Conservation (phyloP, 2,888 invertebrate species). For the Orchesella flavescens region DNA sequence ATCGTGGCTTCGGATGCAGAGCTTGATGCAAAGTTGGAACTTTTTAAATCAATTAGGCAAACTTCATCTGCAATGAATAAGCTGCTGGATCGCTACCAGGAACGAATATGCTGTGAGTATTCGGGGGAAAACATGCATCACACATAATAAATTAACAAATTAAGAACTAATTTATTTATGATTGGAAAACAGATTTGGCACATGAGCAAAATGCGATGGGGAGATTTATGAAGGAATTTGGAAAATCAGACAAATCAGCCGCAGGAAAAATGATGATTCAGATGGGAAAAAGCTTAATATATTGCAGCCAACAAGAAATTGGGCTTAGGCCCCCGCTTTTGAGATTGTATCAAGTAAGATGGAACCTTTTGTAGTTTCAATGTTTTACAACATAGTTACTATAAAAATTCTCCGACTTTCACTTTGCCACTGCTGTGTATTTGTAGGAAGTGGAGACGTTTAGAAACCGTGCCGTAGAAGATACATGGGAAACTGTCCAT, state of each 20-base stretch:
- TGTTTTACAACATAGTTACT: background rate
- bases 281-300: slow-evolving; percentile 90
- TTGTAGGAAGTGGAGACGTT: slow-evolving; percentile 91
- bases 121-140: slow-evolving; percentile 54
- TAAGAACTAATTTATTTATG: no score
- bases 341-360: slow-evolving; percentile 84
- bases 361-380: no score
- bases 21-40: slow-evolving; percentile 94
- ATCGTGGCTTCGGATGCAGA: slow-evolving; percentile 96
- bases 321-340: slow-evolving; percentile 89
- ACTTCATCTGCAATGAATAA: slow-evolving; percentile 90
- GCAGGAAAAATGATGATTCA: slow-evolving; percentile 89
- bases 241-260: slow-evolving; percentile 88
- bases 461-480: slow-evolving; percentile 92
- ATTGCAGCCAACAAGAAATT: slow-evolving; percentile 93
- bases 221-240: slow-evolving; percentile 93
- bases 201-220: slow-evolving; percentile 97
- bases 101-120: slow-evolving; percentile 86
- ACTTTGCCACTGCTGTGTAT: background rate
- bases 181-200: slow-evolving; percentile 80
- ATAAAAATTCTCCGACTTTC: slow-evolving; percentile 13
- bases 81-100: slow-evolving; percentile 94
- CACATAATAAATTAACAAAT: slow-evolving; percentile 3
- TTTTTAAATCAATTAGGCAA: slow-evolving; percentile 92
- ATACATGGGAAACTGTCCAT: slow-evolving; percentile 91